Conservation (phyloP, 2,797 vertebrate genomes). For the Malacoraja senta region DNA sequence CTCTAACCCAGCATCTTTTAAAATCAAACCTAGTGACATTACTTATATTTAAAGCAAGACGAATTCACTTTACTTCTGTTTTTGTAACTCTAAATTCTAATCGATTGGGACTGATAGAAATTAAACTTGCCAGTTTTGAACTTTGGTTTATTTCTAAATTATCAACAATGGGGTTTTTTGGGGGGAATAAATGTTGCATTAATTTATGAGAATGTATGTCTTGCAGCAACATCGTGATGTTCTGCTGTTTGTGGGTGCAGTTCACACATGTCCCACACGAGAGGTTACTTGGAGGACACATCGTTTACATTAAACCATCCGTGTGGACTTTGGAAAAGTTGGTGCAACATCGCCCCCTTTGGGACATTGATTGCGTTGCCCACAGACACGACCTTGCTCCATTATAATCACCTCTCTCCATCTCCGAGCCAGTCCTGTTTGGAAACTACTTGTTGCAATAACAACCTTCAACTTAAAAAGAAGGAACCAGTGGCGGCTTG, state of each 20-base stretch:
- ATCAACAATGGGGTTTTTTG: neutral
- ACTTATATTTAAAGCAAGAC: neutral
- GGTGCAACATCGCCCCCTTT: neutral
- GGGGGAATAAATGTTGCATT: neutral
- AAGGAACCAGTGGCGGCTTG: neutral
- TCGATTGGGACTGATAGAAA: neutral
- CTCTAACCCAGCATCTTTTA: neutral
- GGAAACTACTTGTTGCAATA: conserved; percentile 1
- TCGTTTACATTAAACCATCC: neutral
- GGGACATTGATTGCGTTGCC: neutral
- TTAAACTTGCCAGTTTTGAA: neutral
- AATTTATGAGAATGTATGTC: neutral
- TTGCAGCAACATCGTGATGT: neutral
- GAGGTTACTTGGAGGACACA: conserved; percentile 4
- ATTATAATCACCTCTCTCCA: too few relatives aligned
- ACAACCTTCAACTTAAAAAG: neutral
- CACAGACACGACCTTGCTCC: neutral
- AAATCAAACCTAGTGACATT: neutral
- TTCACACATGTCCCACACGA: neutral
- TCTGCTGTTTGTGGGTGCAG: neutral
- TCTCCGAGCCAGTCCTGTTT: neutral
- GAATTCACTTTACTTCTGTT: too few relatives aligned
- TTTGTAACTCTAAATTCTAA: neutral
- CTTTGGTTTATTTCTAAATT: neutral
- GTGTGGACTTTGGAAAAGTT: neutral